These are phyloP conservation scores for Zaprionus nigranus DNA, from an alignment of 1,140 invertebrate genomes.

Conservation along the genomic window DNA sequence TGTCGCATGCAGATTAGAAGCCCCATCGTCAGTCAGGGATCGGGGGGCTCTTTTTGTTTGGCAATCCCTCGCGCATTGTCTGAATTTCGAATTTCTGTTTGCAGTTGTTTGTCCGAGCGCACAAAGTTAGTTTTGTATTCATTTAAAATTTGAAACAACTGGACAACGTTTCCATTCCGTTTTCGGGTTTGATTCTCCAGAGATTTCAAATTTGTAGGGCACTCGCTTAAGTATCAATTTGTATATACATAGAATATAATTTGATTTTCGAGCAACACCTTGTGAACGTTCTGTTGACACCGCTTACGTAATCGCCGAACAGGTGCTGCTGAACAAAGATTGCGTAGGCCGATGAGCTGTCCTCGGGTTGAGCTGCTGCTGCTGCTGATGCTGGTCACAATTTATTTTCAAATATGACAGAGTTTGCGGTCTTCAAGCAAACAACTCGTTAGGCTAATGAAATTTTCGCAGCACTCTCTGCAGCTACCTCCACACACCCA, in stretches of 20 bases:
- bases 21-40: neutral
- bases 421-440: slow-evolving; percentile 62
- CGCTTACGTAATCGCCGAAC: slow-evolving; percentile 1
- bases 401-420: slow-evolving; percentile 58
- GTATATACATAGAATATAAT: neutral
- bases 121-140: neutral
- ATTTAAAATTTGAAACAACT: neutral
- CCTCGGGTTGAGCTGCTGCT: slow-evolving; percentile 30
- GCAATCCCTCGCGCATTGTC: slow-evolving; percentile 20
- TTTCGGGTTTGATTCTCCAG: neutral
- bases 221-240: neutral
- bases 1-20: slow-evolving; percentile 53
- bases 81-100: slow-evolving; percentile 21
- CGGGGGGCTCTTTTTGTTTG: neutral
- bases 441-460: slow-evolving; percentile 80
- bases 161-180: neutral
- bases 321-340: slow-evolving; percentile 16
- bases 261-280: too few species aligned
- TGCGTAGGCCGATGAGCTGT: slow-evolving; percentile 1
- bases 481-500: too few species aligned
- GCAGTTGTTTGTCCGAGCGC: neutral
- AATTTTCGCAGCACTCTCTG: slow-evolving; percentile 53
- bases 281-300: neutral
- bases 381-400: slow-evolving; percentile 14
- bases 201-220: neutral